Conservation (phyloP, 1,140 invertebrate species). For the Tetramorium parvispinum region DNA sequence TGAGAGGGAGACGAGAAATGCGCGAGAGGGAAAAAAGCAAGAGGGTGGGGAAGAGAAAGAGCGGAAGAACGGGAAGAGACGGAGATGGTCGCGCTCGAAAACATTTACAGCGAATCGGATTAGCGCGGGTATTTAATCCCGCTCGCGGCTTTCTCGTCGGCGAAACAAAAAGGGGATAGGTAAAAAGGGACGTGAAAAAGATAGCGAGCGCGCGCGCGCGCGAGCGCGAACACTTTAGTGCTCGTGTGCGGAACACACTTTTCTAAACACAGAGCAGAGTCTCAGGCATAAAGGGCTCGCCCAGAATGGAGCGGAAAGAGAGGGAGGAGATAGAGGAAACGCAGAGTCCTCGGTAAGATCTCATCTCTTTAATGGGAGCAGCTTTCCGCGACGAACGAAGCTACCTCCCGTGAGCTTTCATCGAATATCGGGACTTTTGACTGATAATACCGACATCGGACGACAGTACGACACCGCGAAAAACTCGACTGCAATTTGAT, state of each 20-base stretch:
- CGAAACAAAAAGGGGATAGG: conserved; percentile 68
- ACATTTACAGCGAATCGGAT: conserved; percentile 76
- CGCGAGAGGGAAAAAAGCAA: not conserved
- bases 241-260: conserved; percentile 6
- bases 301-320: not conserved
- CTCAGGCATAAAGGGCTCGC: conserved; percentile 37
- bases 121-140: conserved; percentile 75
- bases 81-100: conserved; percentile 61
- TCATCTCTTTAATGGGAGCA: conserved; percentile 74
- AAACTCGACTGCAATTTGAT: conserved; percentile 44
- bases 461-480: conserved; percentile 38
- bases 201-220: conserved; percentile 37
- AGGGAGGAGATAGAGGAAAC: not conserved
- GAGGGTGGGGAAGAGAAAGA: not conserved
- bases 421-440: conserved; percentile 71
- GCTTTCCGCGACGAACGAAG: conserved; percentile 63
- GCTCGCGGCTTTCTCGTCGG: conserved; percentile 65
- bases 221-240: conserved; percentile 20
- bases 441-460: conserved; percentile 57
- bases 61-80: not conserved
- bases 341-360: conserved; percentile 69
- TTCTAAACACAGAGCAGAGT: conserved; percentile 32
- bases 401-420: conserved; percentile 64
- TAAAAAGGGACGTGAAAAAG: conserved; percentile 65
- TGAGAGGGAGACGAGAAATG: not conserved